Evolutionary conservation across 2,113 vertebrate species (phyloP).

Genomic region (Laterallus jamaicensis): DNA sequence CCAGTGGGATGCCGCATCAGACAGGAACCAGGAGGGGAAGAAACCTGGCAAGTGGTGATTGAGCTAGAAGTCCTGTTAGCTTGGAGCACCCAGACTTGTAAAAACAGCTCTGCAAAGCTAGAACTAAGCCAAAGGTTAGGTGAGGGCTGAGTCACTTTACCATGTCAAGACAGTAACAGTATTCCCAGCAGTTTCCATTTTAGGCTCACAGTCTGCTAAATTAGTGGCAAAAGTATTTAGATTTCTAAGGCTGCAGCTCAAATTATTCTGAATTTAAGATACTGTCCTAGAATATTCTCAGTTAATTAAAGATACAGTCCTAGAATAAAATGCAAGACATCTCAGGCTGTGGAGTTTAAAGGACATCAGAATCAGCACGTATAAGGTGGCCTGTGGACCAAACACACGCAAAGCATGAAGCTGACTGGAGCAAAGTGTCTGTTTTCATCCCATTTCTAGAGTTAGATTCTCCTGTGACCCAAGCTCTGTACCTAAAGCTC

Average conservation of each 20-base stretch:
- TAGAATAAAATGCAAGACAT: not conserved
- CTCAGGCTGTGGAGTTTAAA: not conserved
- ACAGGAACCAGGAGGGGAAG: not conserved
- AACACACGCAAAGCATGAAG: fast-evolving
- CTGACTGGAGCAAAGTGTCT: not conserved
- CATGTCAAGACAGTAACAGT: not conserved
- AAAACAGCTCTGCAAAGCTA: not conserved
- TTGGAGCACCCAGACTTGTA: not conserved
- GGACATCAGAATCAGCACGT: not conserved
- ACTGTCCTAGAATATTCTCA: not conserved
- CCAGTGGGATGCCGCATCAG: conserved; percentile 1
- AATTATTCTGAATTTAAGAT: not conserved
- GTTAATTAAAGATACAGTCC: not conserved
- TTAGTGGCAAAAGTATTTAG: not conserved
- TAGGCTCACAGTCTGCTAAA: not conserved
- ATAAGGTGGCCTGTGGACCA: not conserved
- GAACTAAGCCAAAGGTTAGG: not conserved
- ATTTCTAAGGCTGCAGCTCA: not conserved
- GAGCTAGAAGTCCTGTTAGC: not conserved
- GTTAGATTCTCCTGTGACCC: not conserved
- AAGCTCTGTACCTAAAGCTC: not conserved
- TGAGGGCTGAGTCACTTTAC: not conserved
- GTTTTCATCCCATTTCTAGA: not conserved
- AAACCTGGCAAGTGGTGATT: not conserved
- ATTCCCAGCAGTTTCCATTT: not conserved